Base-by-base conservation (phyloP, 2,113 vertebrate genomes). In the Pygoscelis adeliae region DNA sequence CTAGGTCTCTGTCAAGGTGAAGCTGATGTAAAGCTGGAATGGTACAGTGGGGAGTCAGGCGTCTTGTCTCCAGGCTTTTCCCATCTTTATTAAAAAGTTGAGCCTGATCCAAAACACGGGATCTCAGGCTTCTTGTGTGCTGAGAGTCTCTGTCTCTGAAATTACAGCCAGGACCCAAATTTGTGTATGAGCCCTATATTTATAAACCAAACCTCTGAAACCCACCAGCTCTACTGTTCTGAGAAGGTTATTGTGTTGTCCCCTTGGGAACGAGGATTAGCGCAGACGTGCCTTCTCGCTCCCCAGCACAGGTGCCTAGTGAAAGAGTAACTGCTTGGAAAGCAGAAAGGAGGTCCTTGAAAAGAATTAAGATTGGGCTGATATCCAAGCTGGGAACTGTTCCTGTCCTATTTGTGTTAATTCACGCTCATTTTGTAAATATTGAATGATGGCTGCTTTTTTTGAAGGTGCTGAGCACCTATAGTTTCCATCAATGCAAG, bases 211-310 rank as follows among this genome's bases (percentile, higher is more conserved):
- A 82, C 36, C 59, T 72, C 87, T 50, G 87, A 85, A 71, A 72
- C 22, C 27, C 84, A 76, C 73, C 78, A 73, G 78, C 73, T 62
- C 84, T 50, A 2, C 22, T 73, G 36, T 63, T 94, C 53, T 46
- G 52, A 58, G 84, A 44, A 62, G 11, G 29, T 91, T 42, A 85
- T 94, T 96, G 84, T 95, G 91, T 26, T 69, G 78, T 91, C 53
- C 87, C 89, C 93, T 76, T 93, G 90, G 91, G 93, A 97, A 90
- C 3, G 3, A 44, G 96, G 90, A 95, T 97, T 96, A 96, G 49
- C 26, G 0, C 59, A 17, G 82, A 80, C 46, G 16, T 90, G 90
- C 93, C 88, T 44, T 63, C 95, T 82, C 0, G 0, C 46, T 85
- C 49, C 52, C 71, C 46, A 8, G 74, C 91, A 91, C 95, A 97